phyloP scores from a whole-genome alignment of 2,797 vertebrate species.

The Antrozous pallidus region DNA sequence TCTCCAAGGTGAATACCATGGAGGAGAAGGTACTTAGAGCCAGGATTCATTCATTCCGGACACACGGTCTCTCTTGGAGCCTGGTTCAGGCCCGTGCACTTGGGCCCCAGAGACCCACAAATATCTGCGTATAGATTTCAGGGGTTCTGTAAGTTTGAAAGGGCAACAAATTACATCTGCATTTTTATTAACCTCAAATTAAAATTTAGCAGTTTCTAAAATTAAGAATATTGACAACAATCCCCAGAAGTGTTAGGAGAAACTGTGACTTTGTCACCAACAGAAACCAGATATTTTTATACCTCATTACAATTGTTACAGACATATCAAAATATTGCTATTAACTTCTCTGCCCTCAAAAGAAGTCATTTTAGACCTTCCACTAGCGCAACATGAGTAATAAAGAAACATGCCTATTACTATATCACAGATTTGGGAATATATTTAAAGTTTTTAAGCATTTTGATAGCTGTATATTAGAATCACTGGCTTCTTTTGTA shows the following conservation, averaged over 20 bases:
- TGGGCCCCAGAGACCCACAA: neutral
- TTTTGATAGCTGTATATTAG: neutral
- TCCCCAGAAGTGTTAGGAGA: neutral
- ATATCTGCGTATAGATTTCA: neutral
- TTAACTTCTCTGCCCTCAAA: neutral
- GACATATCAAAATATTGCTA: neutral
- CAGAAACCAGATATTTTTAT: neutral
- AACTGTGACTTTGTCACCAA: neutral
- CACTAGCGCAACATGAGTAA: neutral
- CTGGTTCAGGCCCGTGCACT: neutral
- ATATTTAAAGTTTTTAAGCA: neutral
- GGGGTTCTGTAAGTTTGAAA: neutral
- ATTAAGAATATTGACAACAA: neutral
- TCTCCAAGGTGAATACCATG: neutral
- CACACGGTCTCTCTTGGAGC: neutral
- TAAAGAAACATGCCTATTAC: neutral
- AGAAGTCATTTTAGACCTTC: neutral
- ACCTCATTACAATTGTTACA: neutral
- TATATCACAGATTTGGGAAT: neutral
- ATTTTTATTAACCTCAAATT: neutral
- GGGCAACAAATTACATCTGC: neutral
- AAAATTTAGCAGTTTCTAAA: conserved; percentile 29
- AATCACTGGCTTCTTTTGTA: neutral
- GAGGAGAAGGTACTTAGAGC: neutral
- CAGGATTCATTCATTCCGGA: neutral